A percentile compares a stretch with the other conserved stretches of the same genome.
Evolutionary conservation across 1,140 invertebrate genomes (phyloP).

Genomic region (Drosophila insularis): DNA sequence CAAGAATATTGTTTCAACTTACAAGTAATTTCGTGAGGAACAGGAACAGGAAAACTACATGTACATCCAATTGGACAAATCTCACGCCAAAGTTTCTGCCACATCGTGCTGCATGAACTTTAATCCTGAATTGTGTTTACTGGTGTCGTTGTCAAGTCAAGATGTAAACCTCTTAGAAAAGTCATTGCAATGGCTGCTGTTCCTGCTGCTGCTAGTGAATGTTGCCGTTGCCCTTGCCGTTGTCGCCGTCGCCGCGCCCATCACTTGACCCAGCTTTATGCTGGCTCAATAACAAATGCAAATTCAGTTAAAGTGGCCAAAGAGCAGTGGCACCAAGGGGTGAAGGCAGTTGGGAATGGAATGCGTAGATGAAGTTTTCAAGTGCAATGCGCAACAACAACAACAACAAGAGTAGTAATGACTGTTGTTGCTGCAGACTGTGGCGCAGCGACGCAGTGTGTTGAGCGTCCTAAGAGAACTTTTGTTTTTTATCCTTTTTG

Average conservation of each 20-base stretch:
- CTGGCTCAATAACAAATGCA: slow-evolving; percentile 42
- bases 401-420: slow-evolving; percentile 19
- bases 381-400: slow-evolving; percentile 71
- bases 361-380: slow-evolving; percentile 72
- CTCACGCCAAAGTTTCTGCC: too few species aligned
- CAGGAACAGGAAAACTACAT: too few species aligned
- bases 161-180: slow-evolving; percentile 32
- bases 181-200: slow-evolving; percentile 13
- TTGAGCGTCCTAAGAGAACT: neutral
- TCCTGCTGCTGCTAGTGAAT: neutral
- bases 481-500: neutral
- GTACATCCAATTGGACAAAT: too few species aligned
- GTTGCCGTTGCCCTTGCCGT: slow-evolving; percentile 23
- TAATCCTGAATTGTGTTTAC: neutral
- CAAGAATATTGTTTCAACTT: too few species aligned
- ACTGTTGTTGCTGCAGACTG: slow-evolving; percentile 7
- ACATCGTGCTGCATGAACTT: neutral
- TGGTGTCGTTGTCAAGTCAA: slow-evolving; percentile 32
- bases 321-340: neutral
- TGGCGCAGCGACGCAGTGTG: slow-evolving; percentile 11
- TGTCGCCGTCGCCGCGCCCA: slow-evolving; percentile 34
- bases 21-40: too few species aligned
- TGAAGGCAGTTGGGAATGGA: neutral
- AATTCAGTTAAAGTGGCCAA: slow-evolving; percentile 35
- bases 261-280: slow-evolving; percentile 51